Percentiles rank a stretch among this genome's conserved stretches.
Conservation (phyloP, 1,140 invertebrate genomes). For the Ceratosolen fusciceps region DNA sequence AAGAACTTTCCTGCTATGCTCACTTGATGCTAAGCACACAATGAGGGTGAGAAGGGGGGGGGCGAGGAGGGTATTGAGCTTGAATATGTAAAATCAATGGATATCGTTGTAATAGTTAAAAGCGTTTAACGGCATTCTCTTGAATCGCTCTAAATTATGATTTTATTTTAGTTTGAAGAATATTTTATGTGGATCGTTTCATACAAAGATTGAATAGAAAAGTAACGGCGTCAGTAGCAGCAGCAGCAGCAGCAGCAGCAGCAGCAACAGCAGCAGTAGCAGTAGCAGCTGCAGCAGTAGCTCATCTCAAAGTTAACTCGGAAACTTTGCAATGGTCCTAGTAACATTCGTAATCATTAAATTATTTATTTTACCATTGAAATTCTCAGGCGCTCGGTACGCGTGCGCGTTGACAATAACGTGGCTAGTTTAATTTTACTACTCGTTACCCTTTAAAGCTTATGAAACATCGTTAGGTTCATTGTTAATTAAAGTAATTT, state of each 20-base stretch:
- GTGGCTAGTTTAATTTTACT: conserved; percentile 49
- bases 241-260: conserved; percentile 30
- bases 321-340: conserved; percentile 33
- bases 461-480: conserved; percentile 46
- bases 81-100: too few species aligned
- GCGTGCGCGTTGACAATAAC: conserved; percentile 45
- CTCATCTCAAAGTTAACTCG: conserved; percentile 33
- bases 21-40: too few species aligned
- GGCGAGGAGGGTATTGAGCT: too few species aligned
- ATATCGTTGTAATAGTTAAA: too few species aligned
- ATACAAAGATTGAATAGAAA: not conserved
- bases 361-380: conserved; percentile 46
- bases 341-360: conserved; percentile 34
- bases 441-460: conserved; percentile 47
- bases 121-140: too few species aligned
- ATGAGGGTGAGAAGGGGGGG: too few species aligned
- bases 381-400: conserved; percentile 32
- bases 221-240: not conserved
- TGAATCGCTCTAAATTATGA: too few species aligned
- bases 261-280: conserved; percentile 22
- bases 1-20: too few species aligned
- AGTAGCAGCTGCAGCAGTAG: conserved; percentile 28
- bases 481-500: conserved; percentile 40
- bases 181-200: not conserved
- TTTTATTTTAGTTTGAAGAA: not conserved